These are phyloP conservation scores for Pyrgus malvae DNA, from an alignment of 2,888 invertebrate species.

Conservation along the genomic window DNA sequence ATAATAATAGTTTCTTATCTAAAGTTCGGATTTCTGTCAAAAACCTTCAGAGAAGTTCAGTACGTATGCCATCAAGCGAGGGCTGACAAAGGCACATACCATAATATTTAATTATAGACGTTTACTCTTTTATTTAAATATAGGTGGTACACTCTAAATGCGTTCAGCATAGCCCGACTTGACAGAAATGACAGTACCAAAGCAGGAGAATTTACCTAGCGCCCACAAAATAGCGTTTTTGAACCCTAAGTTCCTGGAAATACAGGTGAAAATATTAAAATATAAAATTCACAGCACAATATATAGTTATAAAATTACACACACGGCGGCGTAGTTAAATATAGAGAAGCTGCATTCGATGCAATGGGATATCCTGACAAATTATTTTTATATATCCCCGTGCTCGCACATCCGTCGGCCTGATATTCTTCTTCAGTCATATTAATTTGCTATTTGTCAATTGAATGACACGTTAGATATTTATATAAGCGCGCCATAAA, in stretches of 20 bases:
- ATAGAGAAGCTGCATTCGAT: constrained; percentile 41
- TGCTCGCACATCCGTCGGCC: constrained; percentile 58
- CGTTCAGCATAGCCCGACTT: constrained; percentile 30
- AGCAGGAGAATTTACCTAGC: constrained; percentile 19
- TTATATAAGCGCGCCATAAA: too few species aligned
- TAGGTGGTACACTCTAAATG: constrained; percentile 31
- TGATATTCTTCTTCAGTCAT: not conserved
- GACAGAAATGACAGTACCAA: constrained; percentile 36
- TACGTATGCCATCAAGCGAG: not conserved
- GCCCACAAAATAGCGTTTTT: constrained; percentile 13
- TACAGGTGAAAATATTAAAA: constrained; percentile 29
- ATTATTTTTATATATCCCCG: constrained; percentile 74
- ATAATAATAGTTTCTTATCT: too few species aligned
- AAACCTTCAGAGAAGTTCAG: not conserved
- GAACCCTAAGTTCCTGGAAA: constrained; percentile 27
- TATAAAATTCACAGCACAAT: not conserved
- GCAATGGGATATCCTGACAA: constrained; percentile 77
- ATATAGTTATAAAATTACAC: constrained; percentile 30
- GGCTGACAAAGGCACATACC: constrained; percentile 4
- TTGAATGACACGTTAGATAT: too few species aligned
- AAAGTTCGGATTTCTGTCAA: not conserved
- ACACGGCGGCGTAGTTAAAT: constrained; percentile 36
- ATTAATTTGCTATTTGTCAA: not conserved
- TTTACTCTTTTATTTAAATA: constrained; percentile 30
- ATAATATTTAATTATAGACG: constrained; percentile 14